Base-by-base conservation (phyloP, 2,113 vertebrate genomes). In the Cichladusa arquata region DNA sequence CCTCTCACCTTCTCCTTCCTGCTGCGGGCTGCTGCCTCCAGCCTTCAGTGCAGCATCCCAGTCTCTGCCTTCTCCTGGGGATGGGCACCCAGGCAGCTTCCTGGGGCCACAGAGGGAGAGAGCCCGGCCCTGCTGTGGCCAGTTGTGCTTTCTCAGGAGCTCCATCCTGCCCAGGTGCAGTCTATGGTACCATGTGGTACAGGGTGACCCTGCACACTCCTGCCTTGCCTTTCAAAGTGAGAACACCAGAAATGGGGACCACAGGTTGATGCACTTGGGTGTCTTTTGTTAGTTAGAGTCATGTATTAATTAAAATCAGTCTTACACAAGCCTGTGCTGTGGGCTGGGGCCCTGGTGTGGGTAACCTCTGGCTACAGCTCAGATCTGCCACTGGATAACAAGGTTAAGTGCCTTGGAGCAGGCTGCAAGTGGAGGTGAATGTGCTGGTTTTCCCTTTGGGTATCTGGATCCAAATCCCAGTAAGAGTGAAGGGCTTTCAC, bases 291-390 rank as follows among this genome's bases (percentile, higher is more conserved):
- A 34, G 13, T 50, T 54, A 40, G 44, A n/a, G 26, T 74, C 20
- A n/a, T 0, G 0, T 50, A 54, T 69, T 6, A 6, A 18, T 48
- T 84, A 36, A 64, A 86, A 16, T 57, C 19, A 14, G 45, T 40
- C 36, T 73, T 53, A 17, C 0, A 0, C 36, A 33, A 38, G 19
- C 47, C 22, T 69, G n/a, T 51, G 51, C 50, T 20, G 0, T 36
- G 34, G 25, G 23, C 33, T 73, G 34, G 14, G 22, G 15, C 28
- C 58, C 54, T 80, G 76, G 20, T 56, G 23, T 70, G 34, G 29
- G 38, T 28, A 57, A 67, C 36, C 19, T 22, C 28, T 45, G 45
- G 58, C 26, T 67, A 9, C 26, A 50, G 71, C 76, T 86, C 38
- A 26, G 66, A n/a, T 80, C 9, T 1, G 5, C 34, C 40, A 5